A percentile compares a stretch with the other conserved stretches of the same genome.
Evolutionary conservation across 2,888 invertebrate species (phyloP).

Genomic region (Camponotus fellah): DNA sequence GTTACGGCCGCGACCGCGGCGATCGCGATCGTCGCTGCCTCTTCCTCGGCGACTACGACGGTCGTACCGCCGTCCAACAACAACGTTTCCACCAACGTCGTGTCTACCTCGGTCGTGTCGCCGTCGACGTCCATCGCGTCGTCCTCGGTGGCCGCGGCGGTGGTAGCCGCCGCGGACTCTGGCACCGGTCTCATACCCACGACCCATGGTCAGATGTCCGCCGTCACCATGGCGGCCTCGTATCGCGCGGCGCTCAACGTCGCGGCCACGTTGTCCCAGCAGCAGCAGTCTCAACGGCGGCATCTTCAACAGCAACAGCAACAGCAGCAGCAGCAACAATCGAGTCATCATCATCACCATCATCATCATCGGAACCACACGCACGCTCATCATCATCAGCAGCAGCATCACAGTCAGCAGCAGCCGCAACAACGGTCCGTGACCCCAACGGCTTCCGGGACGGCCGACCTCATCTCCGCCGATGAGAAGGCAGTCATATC

Average conservation of each 20-base stretch:
- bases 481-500: constrained; percentile 82
- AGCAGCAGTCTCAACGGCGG: constrained; percentile 71
- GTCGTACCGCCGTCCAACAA: constrained; percentile 61
- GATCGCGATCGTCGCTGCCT: constrained; percentile 51
- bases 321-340: constrained; percentile 63
- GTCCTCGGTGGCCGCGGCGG: constrained; percentile 57
- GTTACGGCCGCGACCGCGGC: constrained; percentile 40
- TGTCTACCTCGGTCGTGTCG: constrained; percentile 45
- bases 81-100: constrained; percentile 52
- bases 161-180: constrained; percentile 59
- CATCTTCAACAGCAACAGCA: no score
- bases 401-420: constrained; percentile 51
- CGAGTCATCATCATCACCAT: constrained; percentile 63
- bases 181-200: constrained; percentile 61
- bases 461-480: constrained; percentile 77
- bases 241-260: constrained; percentile 77
- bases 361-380: constrained; percentile 73
- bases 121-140: constrained; percentile 53
- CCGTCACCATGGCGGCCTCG: constrained; percentile 73
- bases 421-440: constrained; percentile 66
- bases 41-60: constrained; percentile 64
- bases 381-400: constrained; percentile 58
- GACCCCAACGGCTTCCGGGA: constrained; percentile 69
- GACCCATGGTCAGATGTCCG: constrained; percentile 70
- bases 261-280: constrained; percentile 73